Evolutionary conservation across 1,140 invertebrate genomes (phyloP), one percentile per base, ranked within the genome.

Genomic region (Megalonaias nervosa): DNA sequence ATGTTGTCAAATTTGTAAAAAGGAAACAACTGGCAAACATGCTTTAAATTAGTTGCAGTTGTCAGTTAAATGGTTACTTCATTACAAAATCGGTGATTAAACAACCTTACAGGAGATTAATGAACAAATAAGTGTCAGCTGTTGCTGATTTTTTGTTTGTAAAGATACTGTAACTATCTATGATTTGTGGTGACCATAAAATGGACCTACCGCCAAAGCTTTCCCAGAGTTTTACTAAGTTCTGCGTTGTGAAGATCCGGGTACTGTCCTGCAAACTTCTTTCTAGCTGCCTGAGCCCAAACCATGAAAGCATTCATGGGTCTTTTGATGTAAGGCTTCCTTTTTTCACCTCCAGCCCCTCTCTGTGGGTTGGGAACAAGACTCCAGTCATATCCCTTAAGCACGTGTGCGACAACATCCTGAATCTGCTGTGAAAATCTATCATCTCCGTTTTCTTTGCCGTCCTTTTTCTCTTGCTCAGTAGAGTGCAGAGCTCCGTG

Each of bases 221-320:
- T 92, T 94, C 95, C 98, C 55, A 99, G 93, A 81, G 99, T 99
- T 93, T 99, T 99, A 64, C 97, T 99, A 91, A 99, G 99, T 92
- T 99, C 99, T 0, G 98, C 99, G 90, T 99, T 99, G 91, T 99
- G 98, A 96, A 99, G 99, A 88, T 99, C 98, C 0, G 98, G 98
- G 90, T 97, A 99, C 0, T 97, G 97, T 89, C 99, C 99, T 0
- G 99, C 93, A 84, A 99, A 98, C 92, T 99, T 99, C 71, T 97
- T 93, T 80, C 98, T 93, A 85, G 99, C 98, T 87, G 99, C 98
- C 89, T 91, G 89, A 1, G 90, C 90, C 90, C 90, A 91, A 13
- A 91, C 90, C 90, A 91, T 91, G 81, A 91, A 91, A n/a, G 90
- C 90, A 76, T 91, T 91, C 90, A 91, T 91, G 5, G 90, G 90